Base-by-base conservation (phyloP, 2,113 vertebrate species). In the Sander lucioperca region DNA sequence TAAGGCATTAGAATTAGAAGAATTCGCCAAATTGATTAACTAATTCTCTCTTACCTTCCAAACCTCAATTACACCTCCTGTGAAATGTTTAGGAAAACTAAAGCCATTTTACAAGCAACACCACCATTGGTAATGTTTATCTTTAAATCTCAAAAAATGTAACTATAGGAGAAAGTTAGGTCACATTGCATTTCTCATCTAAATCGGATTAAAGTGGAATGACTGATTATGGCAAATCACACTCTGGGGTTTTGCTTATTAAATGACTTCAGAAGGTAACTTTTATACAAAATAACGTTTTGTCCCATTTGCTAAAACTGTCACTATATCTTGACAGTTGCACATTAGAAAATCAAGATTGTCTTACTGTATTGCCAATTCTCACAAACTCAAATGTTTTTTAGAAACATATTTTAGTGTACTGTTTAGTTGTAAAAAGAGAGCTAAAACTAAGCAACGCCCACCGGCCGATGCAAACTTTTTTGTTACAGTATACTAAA, bases 81-180 rank as follows among this genome's bases (percentile, higher is more conserved):
- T 89, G 73, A 33, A 89, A 80, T 67, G 67, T 62, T 78, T 58
- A 68, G n/a, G 59, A 66, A 84, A 79, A 74, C 33, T 0, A 45
- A 76, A 79, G n/a, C n/a, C 9, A 21, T 57, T 69, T 66, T 45
- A 56, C 30, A 65, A n/a, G n/a, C 7, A 25, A 47, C 45, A 53
- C 59, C 61, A 65, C 27, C 27, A 71, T 58, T 69, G 0, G 0
- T 16, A 36, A 50, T 53, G 47, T 47, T 77, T 8, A 61, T 39
- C 36, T 73, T 54, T 21, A 45, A 56, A 78, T 27, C 56, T 62
- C 39, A 69, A n/a, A 59, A 56, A 67, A 58, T 27, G 4, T 30
- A 57, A 7, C 43, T n/a, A 61, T 4, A 25, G 19, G 25, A 36
- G 19, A 33, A 68, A 13, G 19, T 53, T 2, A 47, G 12, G 18